These are phyloP conservation scores for Clanis bilineata DNA, from an alignment of 2,888 invertebrate species.

Conservation along the genomic window DNA sequence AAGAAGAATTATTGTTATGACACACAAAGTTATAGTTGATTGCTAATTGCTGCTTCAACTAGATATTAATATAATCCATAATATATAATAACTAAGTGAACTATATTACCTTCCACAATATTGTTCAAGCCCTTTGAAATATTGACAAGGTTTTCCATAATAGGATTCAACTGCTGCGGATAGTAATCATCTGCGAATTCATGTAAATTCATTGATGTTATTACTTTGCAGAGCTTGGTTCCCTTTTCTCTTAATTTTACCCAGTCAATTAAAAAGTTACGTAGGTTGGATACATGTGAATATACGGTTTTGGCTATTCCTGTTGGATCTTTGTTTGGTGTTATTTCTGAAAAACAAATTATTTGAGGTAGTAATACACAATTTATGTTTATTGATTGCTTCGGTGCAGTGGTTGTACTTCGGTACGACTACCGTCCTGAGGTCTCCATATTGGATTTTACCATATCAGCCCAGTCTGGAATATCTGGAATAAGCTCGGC, in stretches of 20 bases:
- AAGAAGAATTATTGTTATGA: too few species aligned
- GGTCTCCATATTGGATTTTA: too few species aligned
- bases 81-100: too few species aligned
- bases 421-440: too few species aligned
- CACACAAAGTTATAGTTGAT: too few species aligned
- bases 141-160: slow-evolving; percentile 55
- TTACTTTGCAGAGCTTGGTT: slow-evolving; percentile 50
- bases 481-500: too few species aligned
- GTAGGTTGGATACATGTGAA: slow-evolving; percentile 60
- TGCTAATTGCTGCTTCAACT: too few species aligned
- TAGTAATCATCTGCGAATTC: slow-evolving; percentile 62
- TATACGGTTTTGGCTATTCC: slow-evolving; percentile 67
- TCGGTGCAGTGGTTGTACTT: too few species aligned
- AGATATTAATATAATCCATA: too few species aligned
- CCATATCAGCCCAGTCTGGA: too few species aligned
- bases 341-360: slow-evolving; percentile 61
- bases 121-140: slow-evolving; percentile 48
- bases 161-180: slow-evolving; percentile 54
- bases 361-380: too few species aligned
- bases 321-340: slow-evolving; percentile 58
- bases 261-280: slow-evolving; percentile 60
- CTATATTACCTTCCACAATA: slow-evolving; percentile 53
- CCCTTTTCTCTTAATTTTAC: slow-evolving; percentile 56
- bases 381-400: too few species aligned
- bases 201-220: slow-evolving; percentile 56